Conservation (phyloP, 1,140 invertebrate genomes). For the Micrasema longulum region DNA sequence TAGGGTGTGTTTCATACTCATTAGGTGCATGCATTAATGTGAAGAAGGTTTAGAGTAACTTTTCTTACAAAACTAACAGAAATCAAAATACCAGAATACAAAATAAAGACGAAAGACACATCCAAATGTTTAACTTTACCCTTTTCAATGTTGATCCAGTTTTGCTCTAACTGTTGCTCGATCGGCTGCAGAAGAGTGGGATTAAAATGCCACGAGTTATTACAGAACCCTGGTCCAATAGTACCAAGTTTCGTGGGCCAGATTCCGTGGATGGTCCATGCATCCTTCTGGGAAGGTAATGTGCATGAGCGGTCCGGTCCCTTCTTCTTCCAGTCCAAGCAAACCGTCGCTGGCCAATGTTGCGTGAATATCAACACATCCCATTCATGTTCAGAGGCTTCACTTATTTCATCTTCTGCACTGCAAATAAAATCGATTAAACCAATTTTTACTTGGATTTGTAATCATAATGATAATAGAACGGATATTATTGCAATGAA, state of each 20-base stretch:
- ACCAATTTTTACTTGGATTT: too few species aligned
- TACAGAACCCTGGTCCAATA: conserved; percentile 78
- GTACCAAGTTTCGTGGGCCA: conserved; percentile 81
- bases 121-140: conserved; percentile 58
- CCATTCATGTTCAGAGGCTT: conserved; percentile 65
- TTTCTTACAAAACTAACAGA: too few species aligned
- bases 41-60: too few species aligned
- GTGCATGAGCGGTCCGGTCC: conserved; percentile 71
- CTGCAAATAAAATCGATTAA: conserved; percentile 44
- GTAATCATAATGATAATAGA: too few species aligned
- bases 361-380: conserved; percentile 85
- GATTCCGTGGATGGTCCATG: conserved; percentile 85
- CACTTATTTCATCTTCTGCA: conserved; percentile 41
- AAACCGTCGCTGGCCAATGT: conserved; percentile 82
- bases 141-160: conserved; percentile 82
- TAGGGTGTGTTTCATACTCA: too few species aligned
- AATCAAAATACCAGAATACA: too few species aligned
- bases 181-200: conserved; percentile 70
- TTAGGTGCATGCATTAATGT: too few species aligned
- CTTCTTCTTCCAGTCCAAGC: conserved; percentile 76
- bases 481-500: too few species aligned
- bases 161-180: conserved; percentile 70
- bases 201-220: conserved; percentile 75
- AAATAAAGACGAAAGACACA: too few species aligned
- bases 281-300: conserved; percentile 71